Base-by-base conservation (phyloP, 2,113 vertebrate species). In the Macquaria ambigua region DNA sequence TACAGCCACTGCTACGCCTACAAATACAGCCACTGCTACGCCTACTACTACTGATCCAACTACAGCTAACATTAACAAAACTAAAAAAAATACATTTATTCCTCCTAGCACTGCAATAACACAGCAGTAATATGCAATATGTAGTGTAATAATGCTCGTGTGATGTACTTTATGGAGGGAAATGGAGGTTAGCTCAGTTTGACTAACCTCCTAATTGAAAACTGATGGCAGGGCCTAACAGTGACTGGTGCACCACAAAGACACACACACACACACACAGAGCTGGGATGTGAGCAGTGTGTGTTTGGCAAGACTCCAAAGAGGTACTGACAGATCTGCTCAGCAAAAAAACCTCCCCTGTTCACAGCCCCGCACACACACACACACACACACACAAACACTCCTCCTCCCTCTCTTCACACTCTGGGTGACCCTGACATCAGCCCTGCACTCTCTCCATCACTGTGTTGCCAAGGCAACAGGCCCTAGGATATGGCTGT, bases 361-460 rank as follows among this genome's bases (percentile, higher is more conserved):
- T 79, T 82, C 79, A 79, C 72, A 83, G 71, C 43, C 46, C 21
- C 62, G 74, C 58, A 78, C 74, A 73, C 75, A 50, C 67, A 66
- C 58, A 75, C 74, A 43, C 48, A 66, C 62, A 74, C 66, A 61
- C 77, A 75, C 50, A 58, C 64, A 74, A 4, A 46, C 10, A 43
- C 72, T 58, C 79, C 85, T 77, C 89, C 87, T 89, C 92, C 89
- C 79, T 82, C 86, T 84, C 86, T 73, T 92, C 90, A 88, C 89
- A 94, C 93, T 94, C 93, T 85, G 48, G 41, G 56, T 94, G 93
- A 94, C 93, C 93, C 91, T 92, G 87, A 89, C 91, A 90, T 92
- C 85, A 90, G 85, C 84, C 86, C 89, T 86, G 70, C 87, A 87
- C 91, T 86, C 91, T 87, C 91, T 94, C 91, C 91, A 92, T 93